phyloP scores from a whole-genome alignment of 2,113 vertebrate species.

The Caracal caracal region DNA sequence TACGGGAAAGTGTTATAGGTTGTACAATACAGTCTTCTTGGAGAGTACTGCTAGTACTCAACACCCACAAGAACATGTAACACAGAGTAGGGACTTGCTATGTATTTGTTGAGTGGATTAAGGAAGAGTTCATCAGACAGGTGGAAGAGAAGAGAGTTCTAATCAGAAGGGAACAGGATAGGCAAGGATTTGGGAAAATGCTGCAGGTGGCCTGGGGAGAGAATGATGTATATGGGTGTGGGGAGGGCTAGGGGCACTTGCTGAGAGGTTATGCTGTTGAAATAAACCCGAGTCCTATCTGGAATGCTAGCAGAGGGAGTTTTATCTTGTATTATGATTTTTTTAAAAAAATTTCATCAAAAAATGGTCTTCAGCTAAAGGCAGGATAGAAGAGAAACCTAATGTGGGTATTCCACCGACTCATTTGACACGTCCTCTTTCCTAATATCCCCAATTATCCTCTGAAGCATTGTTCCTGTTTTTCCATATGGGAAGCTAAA shows the following conservation, averaged over 20 bases:
- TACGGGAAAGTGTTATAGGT: not conserved
- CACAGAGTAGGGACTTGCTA: not conserved
- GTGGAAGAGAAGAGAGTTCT: not conserved
- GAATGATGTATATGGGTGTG: accelerated
- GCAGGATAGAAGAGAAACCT: not conserved
- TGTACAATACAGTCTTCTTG: not conserved
- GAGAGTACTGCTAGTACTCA: not conserved
- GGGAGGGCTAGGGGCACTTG: not conserved
- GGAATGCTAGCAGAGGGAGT: not conserved
- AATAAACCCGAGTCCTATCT: not conserved
- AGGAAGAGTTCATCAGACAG: not conserved
- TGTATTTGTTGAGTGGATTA: not conserved
- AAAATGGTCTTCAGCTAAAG: not conserved
- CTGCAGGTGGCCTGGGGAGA: not conserved
- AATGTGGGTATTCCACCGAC: too few species aligned
- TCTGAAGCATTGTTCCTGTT: not conserved
- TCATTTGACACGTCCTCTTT: not conserved
- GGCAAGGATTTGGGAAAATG: not conserved
- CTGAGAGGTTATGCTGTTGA: not conserved
- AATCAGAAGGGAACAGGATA: not conserved
- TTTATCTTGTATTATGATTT: not conserved
- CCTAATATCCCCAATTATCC: not conserved
- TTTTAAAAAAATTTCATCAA: not conserved
- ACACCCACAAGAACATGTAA: not conserved
- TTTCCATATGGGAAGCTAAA: not conserved